Evolutionary conservation across 2,113 vertebrate genomes (phyloP).

Genomic region (Muntiacus muntjak): DNA sequence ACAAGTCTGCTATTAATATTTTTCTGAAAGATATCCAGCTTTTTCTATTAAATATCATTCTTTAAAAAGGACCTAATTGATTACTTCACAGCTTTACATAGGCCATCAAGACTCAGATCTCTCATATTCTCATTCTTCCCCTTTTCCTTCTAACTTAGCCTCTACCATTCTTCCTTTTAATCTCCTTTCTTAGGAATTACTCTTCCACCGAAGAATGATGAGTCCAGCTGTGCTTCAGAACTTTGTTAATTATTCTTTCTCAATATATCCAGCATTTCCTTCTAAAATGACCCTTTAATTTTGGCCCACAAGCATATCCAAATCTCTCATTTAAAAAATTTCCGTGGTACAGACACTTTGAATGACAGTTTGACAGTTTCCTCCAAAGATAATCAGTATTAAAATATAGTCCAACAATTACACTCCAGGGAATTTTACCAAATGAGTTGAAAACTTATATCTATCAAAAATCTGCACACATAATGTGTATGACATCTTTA

Average conservation of each 20-base stretch:
- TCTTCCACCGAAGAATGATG: background rate
- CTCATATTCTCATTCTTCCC: background rate
- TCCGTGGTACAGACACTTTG: background rate
- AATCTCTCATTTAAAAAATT: background rate
- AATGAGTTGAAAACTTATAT: background rate
- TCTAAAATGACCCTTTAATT: background rate
- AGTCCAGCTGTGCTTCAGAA: background rate
- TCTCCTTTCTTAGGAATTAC: background rate
- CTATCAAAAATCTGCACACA: background rate
- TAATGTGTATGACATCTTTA: background rate
- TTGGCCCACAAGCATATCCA: background rate
- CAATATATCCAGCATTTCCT: background rate
- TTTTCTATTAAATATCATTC: background rate
- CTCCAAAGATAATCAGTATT: background rate
- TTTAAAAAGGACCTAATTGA: background rate
- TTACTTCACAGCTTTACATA: background rate
- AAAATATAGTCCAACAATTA: background rate
- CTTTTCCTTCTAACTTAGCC: background rate
- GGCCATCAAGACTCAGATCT: background rate
- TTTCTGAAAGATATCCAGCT: background rate
- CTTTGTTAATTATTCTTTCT: background rate
- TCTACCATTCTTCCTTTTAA: background rate
- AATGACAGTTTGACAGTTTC: background rate
- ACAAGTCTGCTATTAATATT: background rate
- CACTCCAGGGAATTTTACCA: background rate